phyloP scores from a whole-genome alignment of 2,888 invertebrate species.

The Clostera curtula region DNA sequence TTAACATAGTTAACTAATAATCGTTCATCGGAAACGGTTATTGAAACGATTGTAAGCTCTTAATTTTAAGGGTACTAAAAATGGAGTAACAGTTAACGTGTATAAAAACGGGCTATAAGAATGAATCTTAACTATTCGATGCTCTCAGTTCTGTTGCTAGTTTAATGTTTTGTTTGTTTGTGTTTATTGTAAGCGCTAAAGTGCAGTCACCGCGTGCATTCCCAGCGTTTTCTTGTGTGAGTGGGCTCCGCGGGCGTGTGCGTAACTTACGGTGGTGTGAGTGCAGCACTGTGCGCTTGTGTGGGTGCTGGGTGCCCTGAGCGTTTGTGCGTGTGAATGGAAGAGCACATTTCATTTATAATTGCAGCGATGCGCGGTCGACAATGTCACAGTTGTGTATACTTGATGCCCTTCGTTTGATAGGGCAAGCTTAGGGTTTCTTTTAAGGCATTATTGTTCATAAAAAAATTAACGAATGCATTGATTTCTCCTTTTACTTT shows the following conservation, averaged over 20 bases:
- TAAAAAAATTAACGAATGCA: no score
- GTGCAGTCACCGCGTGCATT: conserved; percentile 75
- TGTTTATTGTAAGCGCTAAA: conserved; percentile 71
- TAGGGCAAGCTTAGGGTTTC: conserved; percentile 30
- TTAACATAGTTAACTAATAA: conserved; percentile 17
- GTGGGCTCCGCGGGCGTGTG: conserved; percentile 40
- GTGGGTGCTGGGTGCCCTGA: conserved; percentile 58
- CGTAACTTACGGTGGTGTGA: conserved; percentile 42
- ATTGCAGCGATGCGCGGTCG: conserved; percentile 71
- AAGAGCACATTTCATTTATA: conserved; percentile 73
- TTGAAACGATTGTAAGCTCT: conserved; percentile 11
- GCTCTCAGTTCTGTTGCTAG: conserved; percentile 47
- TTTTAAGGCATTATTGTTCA: background rate
- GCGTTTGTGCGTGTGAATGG: conserved; percentile 73
- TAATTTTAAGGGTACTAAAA: background rate
- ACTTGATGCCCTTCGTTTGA: conserved; percentile 48
- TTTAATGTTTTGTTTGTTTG: conserved; percentile 72
- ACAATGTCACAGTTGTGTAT: conserved; percentile 60
- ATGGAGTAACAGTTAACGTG: background rate
- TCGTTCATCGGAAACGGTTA: conserved; percentile 21
- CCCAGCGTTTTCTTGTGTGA: conserved; percentile 53
- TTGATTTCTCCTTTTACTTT: no score
- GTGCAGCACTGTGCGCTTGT: conserved; percentile 35
- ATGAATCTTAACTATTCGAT: conserved; percentile 42
- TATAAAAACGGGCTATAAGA: conserved; percentile 12